A percentile compares a stretch with the other conserved stretches of the same genome.
phyloP scores from a whole-genome alignment of 2,113 vertebrate species.

The Melanostigma gelatinosum region DNA sequence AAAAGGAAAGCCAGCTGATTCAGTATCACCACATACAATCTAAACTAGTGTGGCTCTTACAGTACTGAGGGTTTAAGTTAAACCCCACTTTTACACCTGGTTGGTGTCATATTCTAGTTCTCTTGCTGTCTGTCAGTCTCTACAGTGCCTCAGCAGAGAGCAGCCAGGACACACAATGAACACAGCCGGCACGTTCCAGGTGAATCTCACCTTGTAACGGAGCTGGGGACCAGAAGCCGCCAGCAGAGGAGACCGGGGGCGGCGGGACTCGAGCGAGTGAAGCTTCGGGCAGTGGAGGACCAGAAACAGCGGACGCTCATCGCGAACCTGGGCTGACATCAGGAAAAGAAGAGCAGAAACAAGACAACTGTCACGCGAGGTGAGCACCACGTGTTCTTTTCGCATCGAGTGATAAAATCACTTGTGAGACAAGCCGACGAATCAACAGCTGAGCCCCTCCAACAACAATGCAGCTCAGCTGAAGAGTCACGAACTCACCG shows the following conservation, averaged over 20 bases:
- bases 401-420: background rate
- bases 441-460: background rate
- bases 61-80: background rate
- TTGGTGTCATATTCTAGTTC: background rate
- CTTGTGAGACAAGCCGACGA: background rate
- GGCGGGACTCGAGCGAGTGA: constrained; percentile 32
- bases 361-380: background rate
- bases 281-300: constrained; percentile 71
- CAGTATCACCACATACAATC: background rate
- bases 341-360: background rate
- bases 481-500: background rate
- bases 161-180: background rate
- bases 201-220: constrained; percentile 79
- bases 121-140: background rate
- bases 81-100: background rate
- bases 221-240: constrained; percentile 61
- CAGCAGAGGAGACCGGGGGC: constrained; percentile 43
- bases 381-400: background rate
- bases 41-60: too few species aligned
- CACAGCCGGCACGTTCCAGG: background rate
- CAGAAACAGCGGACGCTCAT: constrained; percentile 78
- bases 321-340: constrained; percentile 13
- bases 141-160: background rate
- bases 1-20: background rate
- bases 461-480: background rate